Percentiles rank a stretch among this genome's conserved stretches.
Evolutionary conservation across 2,888 invertebrate species (phyloP).

Genomic region (Erannis defoliaria): DNA sequence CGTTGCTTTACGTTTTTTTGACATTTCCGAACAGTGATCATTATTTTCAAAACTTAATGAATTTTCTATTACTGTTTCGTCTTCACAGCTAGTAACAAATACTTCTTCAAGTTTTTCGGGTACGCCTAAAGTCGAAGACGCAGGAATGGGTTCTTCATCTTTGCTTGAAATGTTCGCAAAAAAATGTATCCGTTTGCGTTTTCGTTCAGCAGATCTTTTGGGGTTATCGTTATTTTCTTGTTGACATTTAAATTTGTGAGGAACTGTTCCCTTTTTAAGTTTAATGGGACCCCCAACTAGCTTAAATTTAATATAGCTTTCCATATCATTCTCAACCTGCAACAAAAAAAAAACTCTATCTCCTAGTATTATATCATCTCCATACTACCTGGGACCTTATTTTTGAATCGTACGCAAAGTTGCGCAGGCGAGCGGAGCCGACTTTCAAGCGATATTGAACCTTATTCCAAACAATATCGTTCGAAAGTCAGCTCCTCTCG

Average conservation of each 20-base stretch:
- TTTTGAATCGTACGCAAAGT: too few relatives aligned
- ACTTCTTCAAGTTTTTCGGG: not conserved
- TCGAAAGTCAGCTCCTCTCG: too few relatives aligned
- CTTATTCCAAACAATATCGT: too few relatives aligned
- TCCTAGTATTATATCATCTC: too few relatives aligned
- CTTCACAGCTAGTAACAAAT: conserved; percentile 4
- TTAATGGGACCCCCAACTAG: not conserved
- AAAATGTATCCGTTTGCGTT: not conserved
- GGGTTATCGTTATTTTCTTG: not conserved
- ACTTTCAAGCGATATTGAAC: too few relatives aligned
- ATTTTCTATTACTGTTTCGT: conserved; percentile 1
- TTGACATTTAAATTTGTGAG: conserved; percentile 8
- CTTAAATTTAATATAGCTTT: conserved; percentile 4
- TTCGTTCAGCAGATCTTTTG: not conserved
- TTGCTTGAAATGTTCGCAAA: not conserved
- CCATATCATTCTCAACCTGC: conserved; percentile 5
- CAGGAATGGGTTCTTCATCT: not conserved
- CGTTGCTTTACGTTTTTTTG: conserved; percentile 2
- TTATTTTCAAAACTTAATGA: not conserved
- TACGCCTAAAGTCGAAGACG: not conserved
- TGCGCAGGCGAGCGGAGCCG: too few relatives aligned
- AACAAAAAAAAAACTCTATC: conserved; percentile 7
- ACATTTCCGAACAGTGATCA: not conserved
- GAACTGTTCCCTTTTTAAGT: conserved; percentile 2
- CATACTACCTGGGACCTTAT: too few relatives aligned